Conservation (phyloP, 1,140 invertebrate genomes). For the Bombus confusus region DNA sequence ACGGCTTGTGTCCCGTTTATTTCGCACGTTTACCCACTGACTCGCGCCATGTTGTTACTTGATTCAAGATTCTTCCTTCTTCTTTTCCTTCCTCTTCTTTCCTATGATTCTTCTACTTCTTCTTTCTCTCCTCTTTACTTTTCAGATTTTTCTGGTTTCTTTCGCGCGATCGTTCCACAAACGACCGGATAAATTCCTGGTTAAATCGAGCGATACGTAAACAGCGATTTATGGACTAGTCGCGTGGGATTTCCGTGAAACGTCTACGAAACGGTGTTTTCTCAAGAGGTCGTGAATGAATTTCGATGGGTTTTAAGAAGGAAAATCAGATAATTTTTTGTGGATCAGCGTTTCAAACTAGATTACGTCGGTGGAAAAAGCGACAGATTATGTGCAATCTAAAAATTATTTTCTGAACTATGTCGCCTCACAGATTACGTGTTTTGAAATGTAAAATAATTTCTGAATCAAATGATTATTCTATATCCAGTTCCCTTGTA, state of each 20-base stretch:
- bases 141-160: neutral
- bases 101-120: neutral
- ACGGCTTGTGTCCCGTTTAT: conserved; percentile 27
- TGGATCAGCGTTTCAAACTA: neutral
- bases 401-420: too few relatives aligned
- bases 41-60: neutral
- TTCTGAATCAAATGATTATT: too few relatives aligned
- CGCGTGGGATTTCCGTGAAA: neutral
- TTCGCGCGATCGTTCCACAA: neutral
- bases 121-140: too few relatives aligned
- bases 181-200: neutral
- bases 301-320: neutral
- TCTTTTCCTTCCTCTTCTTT: neutral
- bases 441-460: too few relatives aligned
- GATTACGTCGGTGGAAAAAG: neutral
- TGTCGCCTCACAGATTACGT: too few relatives aligned
- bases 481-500: neutral
- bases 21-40: conserved; percentile 21
- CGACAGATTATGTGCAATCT: neutral
- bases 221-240: conserved; percentile 7
- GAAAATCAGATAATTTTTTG: neutral
- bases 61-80: neutral
- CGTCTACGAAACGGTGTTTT: neutral
- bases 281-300: neutral
- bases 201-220: conserved; percentile 14